These are phyloP conservation scores for Damaliscus lunatus DNA, from an alignment of 2,113 vertebrate genomes.

Conservation along the genomic window DNA sequence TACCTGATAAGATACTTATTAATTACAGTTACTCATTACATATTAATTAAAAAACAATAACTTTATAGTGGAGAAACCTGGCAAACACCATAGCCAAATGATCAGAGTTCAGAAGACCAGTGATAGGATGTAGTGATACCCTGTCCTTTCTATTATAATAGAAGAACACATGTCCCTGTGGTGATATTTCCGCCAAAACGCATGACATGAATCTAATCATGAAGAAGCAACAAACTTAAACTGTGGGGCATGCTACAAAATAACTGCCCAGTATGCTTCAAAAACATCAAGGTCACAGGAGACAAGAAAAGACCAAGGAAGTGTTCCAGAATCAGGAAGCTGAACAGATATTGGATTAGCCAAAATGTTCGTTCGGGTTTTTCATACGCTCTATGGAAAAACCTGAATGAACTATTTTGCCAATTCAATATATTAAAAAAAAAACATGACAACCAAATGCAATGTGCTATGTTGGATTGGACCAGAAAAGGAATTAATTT, in stretches of 20 bases:
- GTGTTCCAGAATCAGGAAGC: neutral
- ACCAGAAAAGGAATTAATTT: neutral
- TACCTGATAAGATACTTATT: neutral
- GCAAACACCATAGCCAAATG: neutral
- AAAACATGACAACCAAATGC: neutral
- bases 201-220: neutral
- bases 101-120: neutral
- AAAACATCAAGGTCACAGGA: neutral
- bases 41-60: neutral
- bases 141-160: neutral
- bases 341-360: neutral
- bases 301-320: neutral
- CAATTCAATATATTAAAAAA: neutral
- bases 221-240: neutral
- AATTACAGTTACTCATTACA: neutral
- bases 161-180: neutral
- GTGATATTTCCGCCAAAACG: neutral
- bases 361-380: neutral
- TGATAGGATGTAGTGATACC: neutral
- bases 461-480: neutral
- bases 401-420: neutral
- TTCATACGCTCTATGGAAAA: neutral
- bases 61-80: neutral
- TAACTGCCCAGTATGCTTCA: neutral
- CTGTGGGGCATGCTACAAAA: neutral